Evolutionary conservation across 2,113 vertebrate genomes (phyloP), one percentile per base, ranked within the genome.

Genomic region (Odocoileus hemionus): DNA sequence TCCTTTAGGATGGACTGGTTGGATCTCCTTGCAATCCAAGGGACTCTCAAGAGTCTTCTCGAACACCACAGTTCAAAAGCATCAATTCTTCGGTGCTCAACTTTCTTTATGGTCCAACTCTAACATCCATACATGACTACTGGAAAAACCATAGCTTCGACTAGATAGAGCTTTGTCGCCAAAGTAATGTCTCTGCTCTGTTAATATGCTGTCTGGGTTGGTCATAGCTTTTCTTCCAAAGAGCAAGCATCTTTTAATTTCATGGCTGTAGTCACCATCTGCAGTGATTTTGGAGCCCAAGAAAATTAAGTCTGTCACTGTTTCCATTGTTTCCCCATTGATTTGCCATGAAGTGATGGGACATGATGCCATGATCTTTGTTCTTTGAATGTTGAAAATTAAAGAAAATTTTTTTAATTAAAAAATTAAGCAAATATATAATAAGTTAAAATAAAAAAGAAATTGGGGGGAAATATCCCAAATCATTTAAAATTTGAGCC

Each of bases 371-470:
- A 64, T 7, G 4, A 58, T 26, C 57, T 58, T 58, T 0, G 10
- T 58, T 58, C 10, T 58, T 58, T 60, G 61, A 67, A 67, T 19
- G 61, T 4, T 67, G 61, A 67, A 28, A 76, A 26, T 76, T 76
- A 0, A 70, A 88, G 30, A 67, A 92, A 21, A 8, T 0, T 1
- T 3, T 16, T 64, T 54, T 64, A 64, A 64, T 64, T 93, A 88
- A 89, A 89, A 85, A 70, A 86, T 60, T 82, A 93, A 93, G 21
- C 79, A 89, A 92, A 90, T 87, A 83, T 2, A 86, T 33, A 50
- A 90, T 79, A 74, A 76, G 33, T 15, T 82, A 94, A 96, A 94
- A 91, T 89, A 95, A 50, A 12, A 14, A 91, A 86, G 9, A 89
- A 85, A 89, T 58, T 78, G 82, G 28, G 57, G 45, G 26, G 5